Evolutionary conservation across 2,888 invertebrate genomes (phyloP).

Genomic region (Halictus ligatus): DNA sequence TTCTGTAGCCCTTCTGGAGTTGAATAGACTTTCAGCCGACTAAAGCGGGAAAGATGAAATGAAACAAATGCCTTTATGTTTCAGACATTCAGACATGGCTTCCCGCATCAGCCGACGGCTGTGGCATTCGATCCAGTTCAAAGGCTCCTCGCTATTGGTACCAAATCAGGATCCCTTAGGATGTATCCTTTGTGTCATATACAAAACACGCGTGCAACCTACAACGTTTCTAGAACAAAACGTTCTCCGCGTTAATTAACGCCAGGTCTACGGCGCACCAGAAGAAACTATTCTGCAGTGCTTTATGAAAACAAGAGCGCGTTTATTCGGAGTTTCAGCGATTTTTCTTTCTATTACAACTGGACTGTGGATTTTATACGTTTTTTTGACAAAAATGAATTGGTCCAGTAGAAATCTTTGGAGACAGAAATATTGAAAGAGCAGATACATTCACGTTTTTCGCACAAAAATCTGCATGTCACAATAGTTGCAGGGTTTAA

Average conservation of each 20-base stretch:
- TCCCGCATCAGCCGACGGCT: slow-evolving; percentile 98
- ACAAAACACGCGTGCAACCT: background rate
- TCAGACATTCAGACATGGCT: slow-evolving; percentile 98
- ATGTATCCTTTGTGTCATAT: slow-evolving; percentile 93
- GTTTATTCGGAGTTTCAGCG: too few relatives aligned
- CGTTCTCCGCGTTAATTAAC: background rate
- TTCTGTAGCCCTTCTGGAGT: slow-evolving; percentile 54
- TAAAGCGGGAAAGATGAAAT: slow-evolving; percentile 67
- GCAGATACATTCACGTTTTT: too few relatives aligned
- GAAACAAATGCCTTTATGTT: slow-evolving; percentile 84
- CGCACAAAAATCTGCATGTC: too few relatives aligned
- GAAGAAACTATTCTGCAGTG: background rate
- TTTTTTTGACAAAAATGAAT: too few relatives aligned
- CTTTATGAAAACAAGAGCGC: too few relatives aligned
- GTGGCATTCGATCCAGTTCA: slow-evolving; percentile 99
- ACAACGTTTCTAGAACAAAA: background rate
- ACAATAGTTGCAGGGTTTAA: too few relatives aligned
- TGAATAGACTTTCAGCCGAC: slow-evolving; percentile 66
- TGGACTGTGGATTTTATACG: too few relatives aligned
- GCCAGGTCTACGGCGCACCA: too few relatives aligned
- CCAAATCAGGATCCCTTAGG: slow-evolving; percentile 96
- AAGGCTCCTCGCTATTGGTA: slow-evolving; percentile 97
- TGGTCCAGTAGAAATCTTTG: too few relatives aligned
- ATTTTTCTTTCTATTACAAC: too few relatives aligned
- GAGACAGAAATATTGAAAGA: too few relatives aligned